These are phyloP conservation scores for Oncorhynchus nerka DNA, from an alignment of 2,113 vertebrate genomes.

Conservation along the genomic window DNA sequence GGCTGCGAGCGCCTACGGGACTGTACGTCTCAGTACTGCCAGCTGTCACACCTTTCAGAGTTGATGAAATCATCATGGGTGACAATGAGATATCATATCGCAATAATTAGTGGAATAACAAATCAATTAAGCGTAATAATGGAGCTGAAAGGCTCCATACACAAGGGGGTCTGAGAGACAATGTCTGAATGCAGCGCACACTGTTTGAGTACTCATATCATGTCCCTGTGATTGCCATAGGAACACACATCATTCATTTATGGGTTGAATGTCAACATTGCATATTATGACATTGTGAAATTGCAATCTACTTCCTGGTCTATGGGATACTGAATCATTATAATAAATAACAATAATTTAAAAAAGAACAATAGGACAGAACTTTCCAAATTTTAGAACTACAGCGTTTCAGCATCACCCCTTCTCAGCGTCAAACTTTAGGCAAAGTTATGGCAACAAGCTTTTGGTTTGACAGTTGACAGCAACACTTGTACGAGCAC, in stretches of 20 bases:
- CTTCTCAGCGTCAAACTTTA: no score
- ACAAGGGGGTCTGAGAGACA: background rate
- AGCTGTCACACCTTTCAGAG: slow-evolving; percentile 17
- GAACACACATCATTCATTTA: no score
- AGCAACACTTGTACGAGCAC: no score
- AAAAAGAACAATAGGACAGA: no score
- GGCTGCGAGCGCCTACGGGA: background rate
- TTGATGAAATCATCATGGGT: slow-evolving; percentile 49
- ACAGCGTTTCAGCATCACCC: no score
- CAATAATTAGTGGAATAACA: slow-evolving; percentile 38
- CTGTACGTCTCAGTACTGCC: slow-evolving; percentile 4
- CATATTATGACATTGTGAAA: slow-evolving; percentile 5
- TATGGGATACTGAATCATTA: no score
- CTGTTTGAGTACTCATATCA: background rate
- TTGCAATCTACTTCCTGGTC: background rate
- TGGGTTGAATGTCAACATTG: background rate
- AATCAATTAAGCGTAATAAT: slow-evolving; percentile 50
- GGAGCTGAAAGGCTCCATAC: background rate
- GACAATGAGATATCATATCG: slow-evolving; percentile 39
- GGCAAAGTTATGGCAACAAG: no score
- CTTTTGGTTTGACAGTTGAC: no score
- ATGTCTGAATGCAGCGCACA: background rate
- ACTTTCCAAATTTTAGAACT: no score
- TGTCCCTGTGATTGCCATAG: slow-evolving; percentile 2
- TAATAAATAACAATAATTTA: no score